These are phyloP conservation scores for Himalopsyche kuldschensis DNA, from an alignment of 2,888 invertebrate genomes.

Conservation along the genomic window DNA sequence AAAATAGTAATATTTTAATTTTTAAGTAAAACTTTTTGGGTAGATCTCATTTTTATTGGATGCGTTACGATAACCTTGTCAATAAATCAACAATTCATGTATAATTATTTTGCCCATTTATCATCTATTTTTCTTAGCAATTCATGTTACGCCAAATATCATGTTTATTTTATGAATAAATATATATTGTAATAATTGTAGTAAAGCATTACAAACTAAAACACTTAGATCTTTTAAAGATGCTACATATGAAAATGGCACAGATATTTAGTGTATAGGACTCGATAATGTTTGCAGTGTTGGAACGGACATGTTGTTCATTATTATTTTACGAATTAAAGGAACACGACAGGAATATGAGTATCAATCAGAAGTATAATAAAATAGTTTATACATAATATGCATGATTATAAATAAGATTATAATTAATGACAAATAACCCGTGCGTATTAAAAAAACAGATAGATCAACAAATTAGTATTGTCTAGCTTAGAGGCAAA, in stretches of 20 bases:
- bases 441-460: not conserved
- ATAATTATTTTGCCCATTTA: too few relatives aligned
- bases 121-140: too few relatives aligned
- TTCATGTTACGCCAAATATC: too few relatives aligned
- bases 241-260: not conserved
- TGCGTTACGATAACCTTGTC: too few relatives aligned
- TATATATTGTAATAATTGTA: not conserved
- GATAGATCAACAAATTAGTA: not conserved
- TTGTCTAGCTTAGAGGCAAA: not conserved
- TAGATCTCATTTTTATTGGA: too few relatives aligned
- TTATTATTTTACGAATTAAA: not conserved
- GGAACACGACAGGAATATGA: not conserved
- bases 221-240: not conserved
- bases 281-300: not conserved
- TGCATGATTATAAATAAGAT: not conserved
- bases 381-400: not conserved
- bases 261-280: not conserved
- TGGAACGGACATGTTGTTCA: not conserved
- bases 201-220: not conserved
- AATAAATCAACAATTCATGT: too few relatives aligned
- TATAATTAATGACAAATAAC: not conserved
- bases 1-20: too few relatives aligned
- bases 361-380: not conserved
- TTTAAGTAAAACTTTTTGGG: too few relatives aligned
- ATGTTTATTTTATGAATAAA: not conserved